Evolutionary conservation across 1,140 invertebrate genomes (phyloP).

Genomic region (Panagrolaimus sp.): DNA sequence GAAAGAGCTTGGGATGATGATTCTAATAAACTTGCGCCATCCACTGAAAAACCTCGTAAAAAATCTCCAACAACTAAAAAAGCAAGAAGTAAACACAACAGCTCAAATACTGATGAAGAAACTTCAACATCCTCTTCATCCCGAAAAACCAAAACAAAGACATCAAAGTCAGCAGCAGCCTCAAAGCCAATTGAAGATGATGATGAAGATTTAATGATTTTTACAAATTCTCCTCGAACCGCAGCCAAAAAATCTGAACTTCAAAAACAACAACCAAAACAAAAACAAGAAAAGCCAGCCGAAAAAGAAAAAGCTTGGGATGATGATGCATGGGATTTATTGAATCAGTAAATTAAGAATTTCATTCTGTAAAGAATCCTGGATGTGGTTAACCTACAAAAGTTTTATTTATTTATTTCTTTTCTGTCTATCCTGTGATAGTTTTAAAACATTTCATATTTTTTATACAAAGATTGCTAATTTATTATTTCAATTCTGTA

Average conservation of each 20-base stretch:
- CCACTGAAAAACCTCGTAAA: conserved; percentile 5
- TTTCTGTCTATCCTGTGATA: too few species aligned
- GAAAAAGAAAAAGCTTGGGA: conserved; percentile 45
- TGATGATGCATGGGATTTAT: conserved; percentile 50
- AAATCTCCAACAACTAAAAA: not conserved
- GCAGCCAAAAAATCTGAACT: conserved; percentile 6
- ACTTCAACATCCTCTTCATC: not conserved
- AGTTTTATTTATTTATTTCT: too few species aligned
- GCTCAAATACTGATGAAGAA: not conserved
- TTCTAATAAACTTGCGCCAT: conserved; percentile 6
- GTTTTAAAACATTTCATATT: too few species aligned
- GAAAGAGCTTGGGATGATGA: conserved; percentile 9
- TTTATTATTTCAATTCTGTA: too few species aligned
- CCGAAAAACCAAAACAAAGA: not conserved
- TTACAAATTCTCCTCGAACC: conserved; percentile 14
- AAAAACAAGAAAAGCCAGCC: not conserved
- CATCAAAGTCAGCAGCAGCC: conserved; percentile 5
- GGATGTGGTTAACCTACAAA: too few species aligned
- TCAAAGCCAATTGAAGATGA: not conserved
- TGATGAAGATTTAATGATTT: conserved; percentile 6
- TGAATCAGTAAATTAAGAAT: conserved; percentile 39
- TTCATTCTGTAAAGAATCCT: too few species aligned
- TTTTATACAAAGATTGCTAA: too few species aligned
- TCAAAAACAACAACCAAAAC: conserved; percentile 13
- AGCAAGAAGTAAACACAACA: not conserved